Evolutionary conservation across 2,888 invertebrate species (phyloP), one percentile per base, ranked within the genome.

Genomic region (Eupithecia subfuscata): DNA sequence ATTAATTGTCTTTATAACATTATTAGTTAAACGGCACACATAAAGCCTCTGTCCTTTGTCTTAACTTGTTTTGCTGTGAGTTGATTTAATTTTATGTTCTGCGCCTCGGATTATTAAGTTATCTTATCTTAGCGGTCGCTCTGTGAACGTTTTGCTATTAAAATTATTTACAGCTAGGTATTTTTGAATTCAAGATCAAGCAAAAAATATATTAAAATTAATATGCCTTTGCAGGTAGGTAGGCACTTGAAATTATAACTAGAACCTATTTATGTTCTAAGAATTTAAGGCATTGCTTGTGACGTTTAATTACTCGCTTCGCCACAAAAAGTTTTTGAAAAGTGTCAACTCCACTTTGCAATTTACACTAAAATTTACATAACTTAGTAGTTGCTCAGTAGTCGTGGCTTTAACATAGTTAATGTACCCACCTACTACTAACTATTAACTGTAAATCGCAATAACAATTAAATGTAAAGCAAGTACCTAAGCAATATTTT

Each of bases 11-110:
- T 79, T 82, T 78, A 76, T 69, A 76, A 78, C 69, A 73, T 68
- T 74, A 72, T 70, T 71, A 60, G 70, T 73, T 71, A 60, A 69
- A 68, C 43, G 72, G 25, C 73, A 74, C 78, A 78, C 76, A 78
- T 78, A 22, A 64, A 65, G 75, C 78, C 78, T 84, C 77, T 84
- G 82, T 80, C 79, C 82, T 83, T 81, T 81, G 78, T 77, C 72
- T 83, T 70, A 73, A 69, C 78, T 75, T 81, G 80, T 81, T 81
- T 80, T 75, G 76, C 78, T 76, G 72, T 77, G 74, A 67, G 79
- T 69, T 77, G 78, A 83, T 84, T 79, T 70, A 79, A 82, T 79
- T 80, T 79, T 75, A 75, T 78, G 76, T 80, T 81, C 63, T 69
- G 56, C 75, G 75, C 67, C 74, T 75, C 67, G 71, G 77, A 77